Base-by-base conservation (phyloP, 2,113 vertebrate genomes). In the Ctenomys sociabilis region DNA sequence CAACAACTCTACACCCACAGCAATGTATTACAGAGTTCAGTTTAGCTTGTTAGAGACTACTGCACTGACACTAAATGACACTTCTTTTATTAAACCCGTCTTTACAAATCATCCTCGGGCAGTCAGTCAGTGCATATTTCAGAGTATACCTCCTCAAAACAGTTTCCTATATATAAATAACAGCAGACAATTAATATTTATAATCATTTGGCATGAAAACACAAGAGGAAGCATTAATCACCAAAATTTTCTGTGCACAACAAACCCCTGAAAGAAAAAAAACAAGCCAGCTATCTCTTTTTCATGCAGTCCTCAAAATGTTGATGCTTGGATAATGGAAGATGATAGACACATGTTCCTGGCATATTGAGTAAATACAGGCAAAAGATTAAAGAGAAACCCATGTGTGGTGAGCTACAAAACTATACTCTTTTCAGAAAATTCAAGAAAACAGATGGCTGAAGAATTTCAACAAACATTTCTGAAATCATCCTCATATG, bases 391-490 rank as follows among this genome's bases (percentile, higher is more conserved):
- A 90, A 93, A 70, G 64, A 88, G 19, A 87, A 80, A 4, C n/a
- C 49, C 11, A n/a, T 8, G 80, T 52, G 49, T 77, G n/a, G 30
- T 72, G 28, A 3, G 59, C 35, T 45, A 75, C 68, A 75, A 78
- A 93, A 68, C 30, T 30, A 7, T 26, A 64, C 32, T 84, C 49
- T 73, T 94, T 78, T 90, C 77, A 77, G 54, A 54, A 72, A 91
- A 61, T 43, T 57, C 54, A 84, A 52, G 37, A 73, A 96, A 92
- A 88, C 83, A 94, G 93, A 94, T 78, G 72, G 82, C n/a, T 64
- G 35, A 43, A 75, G 61, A 96, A 94, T 57, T 80, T 92, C 66
- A 83, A n/a, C 14, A 75, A 26, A 43, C 26, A 73, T 73, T 70
- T 78, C 28, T 30, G 73, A 93, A 96, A 95, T 35, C 6, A 57